Percentiles rank a stretch among this genome's conserved stretches.
Evolutionary conservation across 2,888 invertebrate genomes (phyloP).

Genomic region (Ypsolopha scabrella): DNA sequence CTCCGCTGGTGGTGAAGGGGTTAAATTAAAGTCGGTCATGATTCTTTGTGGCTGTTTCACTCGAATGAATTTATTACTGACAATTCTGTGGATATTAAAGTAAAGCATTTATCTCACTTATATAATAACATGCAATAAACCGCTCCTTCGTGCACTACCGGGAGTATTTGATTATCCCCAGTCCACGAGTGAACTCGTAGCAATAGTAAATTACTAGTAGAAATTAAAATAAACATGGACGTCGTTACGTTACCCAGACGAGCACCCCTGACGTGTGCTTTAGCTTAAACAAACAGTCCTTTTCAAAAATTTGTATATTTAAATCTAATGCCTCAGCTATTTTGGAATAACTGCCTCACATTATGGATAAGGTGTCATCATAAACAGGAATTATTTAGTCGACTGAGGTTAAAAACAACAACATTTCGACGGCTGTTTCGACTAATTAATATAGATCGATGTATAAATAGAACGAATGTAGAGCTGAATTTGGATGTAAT

Average conservation of each 20-base stretch:
- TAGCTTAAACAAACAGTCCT: conserved; percentile 64
- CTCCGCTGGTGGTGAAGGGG: not conserved
- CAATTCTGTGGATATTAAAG: too few species aligned
- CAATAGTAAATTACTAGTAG: not conserved
- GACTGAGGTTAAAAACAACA: conserved; percentile 64
- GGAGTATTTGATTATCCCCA: too few species aligned
- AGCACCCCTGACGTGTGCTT: conserved; percentile 18
- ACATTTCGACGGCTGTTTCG: conserved; percentile 1
- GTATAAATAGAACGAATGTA: not conserved
- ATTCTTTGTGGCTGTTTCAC: not conserved
- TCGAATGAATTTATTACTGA: too few species aligned
- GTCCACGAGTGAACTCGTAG: too few species aligned
- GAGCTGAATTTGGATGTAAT: too few species aligned
- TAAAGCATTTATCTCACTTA: too few species aligned
- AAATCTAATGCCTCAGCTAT: conserved; percentile 63
- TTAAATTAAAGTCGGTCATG: not conserved
- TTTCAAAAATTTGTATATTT: conserved; percentile 69
- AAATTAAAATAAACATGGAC: conserved; percentile 1
- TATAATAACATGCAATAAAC: too few species aligned
- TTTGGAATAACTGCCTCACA: conserved; percentile 36
- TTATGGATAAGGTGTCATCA: conserved; percentile 64
- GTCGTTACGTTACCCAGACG: conserved; percentile 3
- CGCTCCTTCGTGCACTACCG: too few species aligned
- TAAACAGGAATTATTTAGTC: conserved; percentile 69
- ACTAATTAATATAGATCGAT: conserved; percentile 3